Evolutionary conservation across 1,140 invertebrate species (phyloP), one percentile per base, ranked within the genome.

Genomic region (Hylyphantes graminicola): DNA sequence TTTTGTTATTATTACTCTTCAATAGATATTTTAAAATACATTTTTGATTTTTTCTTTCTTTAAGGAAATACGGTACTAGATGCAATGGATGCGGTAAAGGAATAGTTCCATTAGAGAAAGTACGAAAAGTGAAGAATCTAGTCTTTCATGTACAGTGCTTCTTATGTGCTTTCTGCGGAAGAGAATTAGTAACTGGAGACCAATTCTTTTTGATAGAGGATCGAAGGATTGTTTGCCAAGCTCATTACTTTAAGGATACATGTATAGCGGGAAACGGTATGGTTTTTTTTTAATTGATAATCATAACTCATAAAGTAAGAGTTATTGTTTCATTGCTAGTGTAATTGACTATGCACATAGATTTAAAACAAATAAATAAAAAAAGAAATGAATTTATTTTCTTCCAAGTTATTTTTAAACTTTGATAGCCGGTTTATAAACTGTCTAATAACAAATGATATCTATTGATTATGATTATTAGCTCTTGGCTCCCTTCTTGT

Each of bases 191-290:
- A 89, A 99, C 98, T 3, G 98, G 97, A 0, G 98, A 99, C 89
- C 97, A 99, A 89, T 98, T 98, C 90, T 98, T 99, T 89, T 93
- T 99, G 55, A 97, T 99, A 94, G 97, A 99, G 89, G 97, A 99
- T 90, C 93, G 96, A 83, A 98, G 97, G 90, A 93, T 99, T 73
- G 96, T 99, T 64, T 99, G 98, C 91, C 99, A 98, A 89, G 94
- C 95, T 1, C 98, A 99, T 90, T 99, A 98, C 90, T 96, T 98
- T 89, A 94, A 96, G 35, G 94, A 95, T 54, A 96, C 97, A 94
- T 96, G 96, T 96, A 35, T 59, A 5, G 17, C 64, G 19, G 70
- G 76, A 59, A 72, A 75, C 72, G 79, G 79, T 72, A 87, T 88
- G 57, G 80, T 57, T 35, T 35, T 35, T 35, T 35, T 35, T 35